Evolutionary conservation across 2,113 vertebrate species (phyloP), one percentile per base, ranked within the genome.

Genomic region (Ctenomys sociabilis): DNA sequence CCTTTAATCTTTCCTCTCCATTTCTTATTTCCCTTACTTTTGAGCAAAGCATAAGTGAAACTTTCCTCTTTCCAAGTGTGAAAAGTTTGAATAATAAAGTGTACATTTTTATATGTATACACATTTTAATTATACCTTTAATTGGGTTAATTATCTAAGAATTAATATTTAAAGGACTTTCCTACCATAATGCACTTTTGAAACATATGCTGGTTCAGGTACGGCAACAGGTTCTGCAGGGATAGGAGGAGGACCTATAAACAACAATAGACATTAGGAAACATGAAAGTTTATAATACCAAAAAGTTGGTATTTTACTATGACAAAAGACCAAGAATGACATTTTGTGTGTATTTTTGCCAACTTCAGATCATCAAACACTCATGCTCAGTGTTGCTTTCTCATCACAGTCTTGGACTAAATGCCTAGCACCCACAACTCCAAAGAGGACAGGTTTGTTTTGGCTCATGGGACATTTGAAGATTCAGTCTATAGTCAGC

Each of bases 171-270:
- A 52, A 43, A 95, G 13, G 7, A 63, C 7, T 96, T 97, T 82
- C 97, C 97, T 99, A 99, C 99, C 99, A 72, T 97, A 97, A 85
- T 90, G 85, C 61, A 97, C 88, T 98, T 98, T 98, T 81, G 98
- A 97, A 96, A 97, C 32, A 45, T 75, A 92, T 9, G 32, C 13
- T 37, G 94, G 82, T 64, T 94, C 97, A 89, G 95, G 54, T 85
- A 95, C 68, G 84, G 91, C 75, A 49, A 89, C 90, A 32, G 98
- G 94, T 78, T 99, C 98, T 61, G 98, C 97, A 94, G 98, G 98
- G 91, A 97, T 95, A n/a, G 96, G 97, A 64, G 97, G 97, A 95
- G 97, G 98, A 92, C 95, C 98, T 97, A 85, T 97, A 98, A 92
- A 95, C 35, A 96, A 96, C 7, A 81, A 94, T 28, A 95, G 45